A percentile compares a stretch with the other conserved stretches of the same genome.
These are phyloP conservation scores for Stenichneumon culpator DNA, from an alignment of 2,888 invertebrate genomes.

Conservation along the genomic window DNA sequence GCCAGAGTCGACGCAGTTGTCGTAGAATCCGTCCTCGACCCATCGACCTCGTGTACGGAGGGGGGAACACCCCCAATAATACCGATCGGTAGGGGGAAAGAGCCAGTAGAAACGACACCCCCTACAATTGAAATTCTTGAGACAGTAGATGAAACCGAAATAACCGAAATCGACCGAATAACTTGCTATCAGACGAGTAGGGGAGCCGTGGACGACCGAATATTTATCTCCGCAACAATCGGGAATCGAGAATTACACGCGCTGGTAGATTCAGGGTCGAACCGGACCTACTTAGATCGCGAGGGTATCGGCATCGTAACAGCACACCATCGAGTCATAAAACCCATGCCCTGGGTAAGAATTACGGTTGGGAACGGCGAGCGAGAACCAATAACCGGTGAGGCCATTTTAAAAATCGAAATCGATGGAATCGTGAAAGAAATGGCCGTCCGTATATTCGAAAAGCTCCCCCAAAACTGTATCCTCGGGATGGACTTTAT, in stretches of 20 bases:
- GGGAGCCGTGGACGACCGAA: background rate
- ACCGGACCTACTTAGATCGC: constrained; percentile 2
- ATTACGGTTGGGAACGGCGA: constrained; percentile 17
- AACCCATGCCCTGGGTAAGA: constrained; percentile 2
- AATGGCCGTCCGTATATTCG: background rate
- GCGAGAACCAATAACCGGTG: background rate
- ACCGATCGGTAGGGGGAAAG: background rate
- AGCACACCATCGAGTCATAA: background rate
- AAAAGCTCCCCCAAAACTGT: constrained; percentile 11
- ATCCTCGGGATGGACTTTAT: constrained; percentile 45
- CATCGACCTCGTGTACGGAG: too few species aligned
- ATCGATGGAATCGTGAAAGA: background rate
- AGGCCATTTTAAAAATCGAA: background rate
- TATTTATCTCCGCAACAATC: background rate
- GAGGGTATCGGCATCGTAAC: background rate
- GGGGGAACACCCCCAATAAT: too few species aligned
- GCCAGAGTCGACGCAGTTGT: too few species aligned
- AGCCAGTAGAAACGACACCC: background rate
- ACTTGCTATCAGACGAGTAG: background rate
- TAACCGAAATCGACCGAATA: background rate
- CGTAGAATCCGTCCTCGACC: too few species aligned
- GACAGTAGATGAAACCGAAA: background rate
- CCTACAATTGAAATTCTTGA: background rate
- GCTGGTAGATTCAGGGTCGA: constrained; percentile 1
- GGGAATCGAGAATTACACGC: background rate